A percentile compares a stretch with the other conserved stretches of the same genome.
Evolutionary conservation across 2,113 vertebrate genomes (phyloP).

Genomic region (Sula dactylatra): DNA sequence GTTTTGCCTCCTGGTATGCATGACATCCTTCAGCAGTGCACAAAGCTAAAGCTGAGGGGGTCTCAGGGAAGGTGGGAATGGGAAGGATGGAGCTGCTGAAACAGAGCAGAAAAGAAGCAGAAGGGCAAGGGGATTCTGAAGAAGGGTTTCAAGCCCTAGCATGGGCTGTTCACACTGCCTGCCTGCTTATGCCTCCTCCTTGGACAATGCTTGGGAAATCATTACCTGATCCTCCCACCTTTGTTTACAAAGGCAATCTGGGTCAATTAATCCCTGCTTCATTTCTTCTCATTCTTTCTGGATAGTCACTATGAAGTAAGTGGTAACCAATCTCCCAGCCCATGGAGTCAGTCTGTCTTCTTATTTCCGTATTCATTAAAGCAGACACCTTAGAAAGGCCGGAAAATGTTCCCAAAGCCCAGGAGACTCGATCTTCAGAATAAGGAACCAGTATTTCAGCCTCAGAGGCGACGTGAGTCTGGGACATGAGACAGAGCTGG

Average conservation of each 20-base stretch:
- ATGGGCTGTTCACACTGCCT: constrained; percentile 1
- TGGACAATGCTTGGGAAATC: constrained; percentile 59
- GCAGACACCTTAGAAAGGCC: constrained; percentile 68
- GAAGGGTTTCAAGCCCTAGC: not conserved
- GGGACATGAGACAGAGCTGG: not conserved
- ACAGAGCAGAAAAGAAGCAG: not conserved
- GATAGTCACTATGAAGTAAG: constrained; percentile 65
- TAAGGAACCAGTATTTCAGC: constrained; percentile 61
- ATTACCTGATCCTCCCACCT: constrained; percentile 66
- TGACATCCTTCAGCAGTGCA: not conserved
- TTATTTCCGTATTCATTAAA: constrained; percentile 64
- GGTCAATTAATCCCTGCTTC: constrained; percentile 63
- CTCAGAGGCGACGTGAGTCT: not conserved
- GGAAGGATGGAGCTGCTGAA: not conserved
- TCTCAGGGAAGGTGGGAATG: not conserved
- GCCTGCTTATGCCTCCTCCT: constrained; percentile 29
- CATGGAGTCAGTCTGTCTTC: constrained; percentile 49
- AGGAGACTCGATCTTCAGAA: constrained; percentile 43
- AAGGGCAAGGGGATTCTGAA: not conserved
- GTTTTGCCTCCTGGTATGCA: not conserved
- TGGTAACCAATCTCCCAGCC: constrained; percentile 61
- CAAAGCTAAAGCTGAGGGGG: not conserved
- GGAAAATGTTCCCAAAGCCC: constrained; percentile 66
- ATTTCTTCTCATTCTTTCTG: constrained; percentile 64
- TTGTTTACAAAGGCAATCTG: constrained; percentile 59